Evolutionary conservation across 2,888 invertebrate species (phyloP).

Genomic region (Noctua comes): DNA sequence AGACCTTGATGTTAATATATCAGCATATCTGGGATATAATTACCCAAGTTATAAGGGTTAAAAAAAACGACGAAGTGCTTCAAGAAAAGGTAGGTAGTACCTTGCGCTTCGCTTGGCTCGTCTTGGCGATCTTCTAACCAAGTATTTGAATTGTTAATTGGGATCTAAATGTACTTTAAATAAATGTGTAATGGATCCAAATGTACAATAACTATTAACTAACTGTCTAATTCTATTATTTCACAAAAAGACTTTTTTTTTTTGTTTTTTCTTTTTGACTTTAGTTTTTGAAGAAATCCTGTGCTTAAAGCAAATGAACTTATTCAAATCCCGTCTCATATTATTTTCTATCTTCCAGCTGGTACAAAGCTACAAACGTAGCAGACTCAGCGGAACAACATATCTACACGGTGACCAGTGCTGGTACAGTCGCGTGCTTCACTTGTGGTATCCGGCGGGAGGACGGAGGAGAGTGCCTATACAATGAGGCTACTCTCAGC

Average conservation of each 20-base stretch:
- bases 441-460: conserved; percentile 92
- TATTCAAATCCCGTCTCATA: not conserved
- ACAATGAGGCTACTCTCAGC: conserved; percentile 93
- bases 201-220: not conserved
- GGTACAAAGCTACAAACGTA: conserved; percentile 95
- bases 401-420: conserved; percentile 93
- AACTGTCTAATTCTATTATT: not conserved
- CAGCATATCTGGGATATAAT: not conserved
- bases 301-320: accelerated
- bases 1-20: not conserved
- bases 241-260: not conserved
- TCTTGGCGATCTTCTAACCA: not conserved
- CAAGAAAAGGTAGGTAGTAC: no score
- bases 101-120: no score
- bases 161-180: no score
- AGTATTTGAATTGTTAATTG: not conserved
- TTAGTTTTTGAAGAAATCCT: not conserved
- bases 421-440: conserved; percentile 91
- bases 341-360: conserved; percentile 88
- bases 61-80: no score
- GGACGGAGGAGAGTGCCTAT: conserved; percentile 90
- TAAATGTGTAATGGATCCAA: not conserved
- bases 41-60: no score
- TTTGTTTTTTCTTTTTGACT: no score
- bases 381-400: conserved; percentile 95